Percentiles rank a stretch among this genome's conserved stretches.
Conservation (phyloP, 2,797 vertebrate genomes). For the Hydrophis major region DNA sequence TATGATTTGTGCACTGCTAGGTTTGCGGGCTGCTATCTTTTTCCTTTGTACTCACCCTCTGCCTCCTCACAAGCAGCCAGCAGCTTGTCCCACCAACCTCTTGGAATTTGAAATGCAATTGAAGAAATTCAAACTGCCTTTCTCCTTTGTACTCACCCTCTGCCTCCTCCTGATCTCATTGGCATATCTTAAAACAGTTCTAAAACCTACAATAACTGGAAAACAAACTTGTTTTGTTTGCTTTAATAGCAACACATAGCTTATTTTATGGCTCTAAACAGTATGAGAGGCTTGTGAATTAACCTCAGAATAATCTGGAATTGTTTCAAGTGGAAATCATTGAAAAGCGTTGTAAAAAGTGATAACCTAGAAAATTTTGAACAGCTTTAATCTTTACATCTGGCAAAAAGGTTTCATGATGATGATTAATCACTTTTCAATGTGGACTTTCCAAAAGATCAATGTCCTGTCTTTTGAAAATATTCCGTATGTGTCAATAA, state of each 20-base stretch:
- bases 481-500: not conserved
- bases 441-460: slow-evolving; percentile 11
- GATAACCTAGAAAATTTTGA: not conserved
- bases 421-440: slow-evolving; percentile 13
- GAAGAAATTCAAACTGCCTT: too few species aligned
- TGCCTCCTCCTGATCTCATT: not conserved
- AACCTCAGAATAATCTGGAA: slow-evolving; percentile 29
- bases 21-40: too few species aligned
- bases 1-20: too few species aligned
- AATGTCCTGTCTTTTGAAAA: not conserved
- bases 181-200: not conserved
- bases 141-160: too few species aligned
- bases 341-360: slow-evolving; percentile 4
- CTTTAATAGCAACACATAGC: slow-evolving; percentile 41
- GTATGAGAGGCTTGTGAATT: slow-evolving; percentile 49
- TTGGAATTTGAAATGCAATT: too few species aligned
- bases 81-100: too few species aligned
- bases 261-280: slow-evolving; percentile 38
- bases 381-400: not conserved
- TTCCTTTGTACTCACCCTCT: too few species aligned
- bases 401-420: not conserved
- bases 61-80: too few species aligned
- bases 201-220: not conserved
- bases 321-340: slow-evolving; percentile 44
- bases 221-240: slow-evolving; percentile 8